phyloP scores from a whole-genome alignment of 2,888 invertebrate genomes.

The Sesia bembeciformis region DNA sequence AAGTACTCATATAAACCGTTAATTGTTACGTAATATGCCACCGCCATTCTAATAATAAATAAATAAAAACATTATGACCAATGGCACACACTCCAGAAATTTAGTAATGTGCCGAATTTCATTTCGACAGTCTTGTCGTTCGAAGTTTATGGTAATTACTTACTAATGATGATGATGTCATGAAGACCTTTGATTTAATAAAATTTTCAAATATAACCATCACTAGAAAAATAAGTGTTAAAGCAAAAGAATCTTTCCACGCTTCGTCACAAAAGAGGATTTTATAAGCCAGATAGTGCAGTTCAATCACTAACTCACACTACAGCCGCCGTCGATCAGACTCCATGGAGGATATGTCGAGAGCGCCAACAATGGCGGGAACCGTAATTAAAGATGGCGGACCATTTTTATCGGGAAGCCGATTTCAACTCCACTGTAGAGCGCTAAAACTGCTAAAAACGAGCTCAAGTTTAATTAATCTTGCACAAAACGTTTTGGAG shows the following conservation, averaged over 20 bases:
- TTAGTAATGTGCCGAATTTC: no score
- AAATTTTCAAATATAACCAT: no score
- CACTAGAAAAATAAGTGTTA: no score
- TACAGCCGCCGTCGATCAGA: constrained; percentile 16
- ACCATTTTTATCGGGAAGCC: constrained; percentile 30
- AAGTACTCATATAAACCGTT: no score
- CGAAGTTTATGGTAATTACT: no score
- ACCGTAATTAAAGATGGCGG: constrained; percentile 64
- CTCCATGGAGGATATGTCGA: constrained; percentile 36
- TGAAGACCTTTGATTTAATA: no score
- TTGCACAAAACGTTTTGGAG: constrained; percentile 10
- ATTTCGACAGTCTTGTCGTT: no score
- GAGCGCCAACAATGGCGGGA: constrained; percentile 41
- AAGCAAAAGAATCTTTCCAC: neutral
- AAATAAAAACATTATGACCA: no score
- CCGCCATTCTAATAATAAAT: no score
- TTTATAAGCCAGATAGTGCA: neutral
- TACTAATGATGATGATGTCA: no score
- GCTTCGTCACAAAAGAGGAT: neutral
- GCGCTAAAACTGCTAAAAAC: constrained; percentile 29
- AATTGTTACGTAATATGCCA: no score
- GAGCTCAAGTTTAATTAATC: constrained; percentile 7
- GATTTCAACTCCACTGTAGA: constrained; percentile 14
- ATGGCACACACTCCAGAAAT: no score
- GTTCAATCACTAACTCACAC: neutral